A percentile compares a stretch with the other conserved stretches of the same genome.
These are phyloP conservation scores for Pavo muticus DNA, from an alignment of 2,113 vertebrate genomes.

Conservation along the genomic window DNA sequence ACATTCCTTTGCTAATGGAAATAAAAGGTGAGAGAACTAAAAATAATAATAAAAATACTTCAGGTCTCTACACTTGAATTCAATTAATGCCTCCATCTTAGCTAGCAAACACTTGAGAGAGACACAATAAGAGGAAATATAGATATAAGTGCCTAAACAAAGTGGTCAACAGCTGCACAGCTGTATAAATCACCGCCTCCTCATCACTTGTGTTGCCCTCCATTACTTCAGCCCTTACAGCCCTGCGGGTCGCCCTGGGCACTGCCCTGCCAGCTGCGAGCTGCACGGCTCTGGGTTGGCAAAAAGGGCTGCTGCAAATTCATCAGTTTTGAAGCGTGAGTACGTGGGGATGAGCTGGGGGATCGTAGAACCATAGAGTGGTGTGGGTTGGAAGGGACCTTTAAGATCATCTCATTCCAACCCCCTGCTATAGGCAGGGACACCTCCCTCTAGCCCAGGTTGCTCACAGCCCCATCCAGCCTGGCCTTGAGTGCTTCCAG, in stretches of 20 bases:
- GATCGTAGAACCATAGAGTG: no score
- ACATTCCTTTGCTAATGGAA: conserved; percentile 50
- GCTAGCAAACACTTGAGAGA: conserved; percentile 69
- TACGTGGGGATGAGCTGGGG: background rate
- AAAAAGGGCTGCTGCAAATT: background rate
- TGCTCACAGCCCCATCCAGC: no score
- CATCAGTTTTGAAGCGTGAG: background rate
- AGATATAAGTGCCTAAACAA: conserved; percentile 58
- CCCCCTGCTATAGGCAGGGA: no score
- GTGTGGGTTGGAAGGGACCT: no score
- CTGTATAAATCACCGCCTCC: background rate
- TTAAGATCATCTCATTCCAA: no score
- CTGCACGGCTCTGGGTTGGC: background rate
- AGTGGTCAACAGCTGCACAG: conserved; percentile 35
- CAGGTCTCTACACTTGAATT: conserved; percentile 66
- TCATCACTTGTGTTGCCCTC: background rate
- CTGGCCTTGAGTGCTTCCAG: no score
- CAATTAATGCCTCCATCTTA: conserved; percentile 67
- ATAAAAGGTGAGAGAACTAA: conserved; percentile 71
- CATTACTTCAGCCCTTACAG: background rate
- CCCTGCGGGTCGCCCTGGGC: background rate
- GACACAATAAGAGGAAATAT: conserved; percentile 37
- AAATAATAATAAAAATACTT: conserved; percentile 72
- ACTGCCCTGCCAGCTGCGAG: background rate
- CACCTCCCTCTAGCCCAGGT: no score